Evolutionary conservation across 2,113 vertebrate genomes (phyloP), one percentile per base, ranked within the genome.

Genomic region (Sclerurus mexicanus): DNA sequence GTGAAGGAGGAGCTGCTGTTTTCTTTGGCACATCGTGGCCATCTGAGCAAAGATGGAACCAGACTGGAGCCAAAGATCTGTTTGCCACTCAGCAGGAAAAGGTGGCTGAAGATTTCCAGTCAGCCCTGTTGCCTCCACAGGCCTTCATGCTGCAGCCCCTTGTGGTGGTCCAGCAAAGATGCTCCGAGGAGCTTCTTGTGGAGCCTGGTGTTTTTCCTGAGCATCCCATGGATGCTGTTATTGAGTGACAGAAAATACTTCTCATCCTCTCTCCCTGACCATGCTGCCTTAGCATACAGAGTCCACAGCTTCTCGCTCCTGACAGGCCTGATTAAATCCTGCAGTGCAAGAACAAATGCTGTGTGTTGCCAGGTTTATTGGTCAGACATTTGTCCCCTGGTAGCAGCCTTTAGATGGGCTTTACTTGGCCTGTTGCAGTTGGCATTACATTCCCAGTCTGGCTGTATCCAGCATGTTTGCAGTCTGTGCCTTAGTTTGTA

Each of bases 1-100:
- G 35, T 27, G 62, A 84, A 79, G 91, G 89, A 87, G 81, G 71
- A 87, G 50, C 46, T 46, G 0, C 68, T 96, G 91, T 93, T 94
- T 95, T 93, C 79, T 93, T 94, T 93, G 95, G 79, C 75, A 33
- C 62, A 12, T 3, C 6, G 64, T 74, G 68, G 39, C 55, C 24
- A 47, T 96, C 39, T 86, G 44, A 96, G 78, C 82, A 64, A 83
- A 94, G 92, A 90, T 6, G 47, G 66, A 87, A 52, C 56, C 42
- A 68, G 56, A 10, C 14, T 42, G 49, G 35, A 89, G 71, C 72
- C 85, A 63, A 59, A 84, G 55, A 74, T 80, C 14, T 72, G 13
- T 91, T 91, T 86, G 63, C 59, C 86, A 0, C 63, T 63, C 63
- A 84, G 64, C 49, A 67, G 88, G 46, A 59, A 53, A 46, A 90